Evolutionary conservation across 2,888 invertebrate genomes (phyloP).

Genomic region (Trissoscelio sp.): DNA sequence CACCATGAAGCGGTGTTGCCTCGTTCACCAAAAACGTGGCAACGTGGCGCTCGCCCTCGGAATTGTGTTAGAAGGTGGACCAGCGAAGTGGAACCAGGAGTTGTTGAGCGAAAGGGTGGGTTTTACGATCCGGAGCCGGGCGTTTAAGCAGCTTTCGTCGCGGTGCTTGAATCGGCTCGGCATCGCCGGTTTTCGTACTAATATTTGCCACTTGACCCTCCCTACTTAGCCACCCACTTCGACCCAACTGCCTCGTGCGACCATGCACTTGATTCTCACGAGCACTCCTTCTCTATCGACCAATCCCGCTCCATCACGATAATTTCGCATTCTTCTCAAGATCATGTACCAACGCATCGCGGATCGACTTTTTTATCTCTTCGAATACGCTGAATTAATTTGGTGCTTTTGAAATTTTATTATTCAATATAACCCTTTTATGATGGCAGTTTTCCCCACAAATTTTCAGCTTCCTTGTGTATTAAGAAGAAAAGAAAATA

Average conservation of each 20-base stretch:
- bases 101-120: conserved; percentile 70
- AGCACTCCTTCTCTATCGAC: conserved; percentile 36
- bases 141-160: conserved; percentile 83
- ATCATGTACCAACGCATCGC: conserved; percentile 21
- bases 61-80: conserved; percentile 75
- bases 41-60: conserved; percentile 65
- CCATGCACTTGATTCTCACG: conserved; percentile 60
- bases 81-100: conserved; percentile 68
- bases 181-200: conserved; percentile 82
- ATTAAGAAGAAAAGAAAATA: no score
- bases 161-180: conserved; percentile 77
- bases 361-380: conserved; percentile 11
- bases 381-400: neutral
- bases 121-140: conserved; percentile 71
- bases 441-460: no score
- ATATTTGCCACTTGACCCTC: conserved; percentile 83
- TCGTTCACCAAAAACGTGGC: conserved; percentile 14
- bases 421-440: no score
- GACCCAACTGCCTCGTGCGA: conserved; percentile 59
- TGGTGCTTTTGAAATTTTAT: neutral
- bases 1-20: conserved; percentile 22
- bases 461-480: no score
- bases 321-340: conserved; percentile 34
- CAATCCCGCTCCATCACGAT: conserved; percentile 43
- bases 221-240: conserved; percentile 71